Evolutionary conservation across 1,140 invertebrate genomes (phyloP), one percentile per base, ranked within the genome.

Genomic region (Brachionus angularis): DNA sequence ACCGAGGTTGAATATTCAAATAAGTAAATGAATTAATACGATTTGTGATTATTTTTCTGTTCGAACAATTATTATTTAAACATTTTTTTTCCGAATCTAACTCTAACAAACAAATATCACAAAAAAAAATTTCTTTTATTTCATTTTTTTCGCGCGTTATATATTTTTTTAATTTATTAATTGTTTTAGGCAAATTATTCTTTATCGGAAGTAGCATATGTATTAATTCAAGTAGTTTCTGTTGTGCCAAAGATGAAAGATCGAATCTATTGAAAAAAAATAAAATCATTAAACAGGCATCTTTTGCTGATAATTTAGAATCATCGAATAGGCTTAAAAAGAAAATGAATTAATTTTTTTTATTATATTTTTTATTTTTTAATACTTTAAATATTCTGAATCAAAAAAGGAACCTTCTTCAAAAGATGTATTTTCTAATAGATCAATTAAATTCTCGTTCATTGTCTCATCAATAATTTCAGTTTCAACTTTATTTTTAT

Each of bases 101-200:
- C 14, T 5, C 2, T 8, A 3, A 14, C 14, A 14, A 7, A 42
- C 39, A 42, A 42, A 42, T 7, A 14, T 42, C 14, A 14, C 39
- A 42, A 42, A 7, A 42, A 14, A 7, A n/a, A 3, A 14, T 18
- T 55, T 55, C 52, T 34, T 36, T 55, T 5, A 55, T 21, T 36
- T 55, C 29, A 21, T 18, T 18, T 21, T 31, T 55, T 55, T 36
- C 52, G 36, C 25, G 4, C 14, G 14, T 14, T 18, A 21, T 34
- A 18, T 18, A 36, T 34, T 55, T 36, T 34, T 16, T 55, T 36
- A n/a, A 21, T 36, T 55, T 36, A 55, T 55, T 55, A 16, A 55
- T 36, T 55, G 52, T 55, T 39, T 55, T 55, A 36, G 29, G 52
- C 7, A 55, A 27, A 36, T 21, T 16, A 55, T 55, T 55, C 31